phyloP scores from a whole-genome alignment of 2,113 vertebrate species.

The Camarhynchus parvulus region DNA sequence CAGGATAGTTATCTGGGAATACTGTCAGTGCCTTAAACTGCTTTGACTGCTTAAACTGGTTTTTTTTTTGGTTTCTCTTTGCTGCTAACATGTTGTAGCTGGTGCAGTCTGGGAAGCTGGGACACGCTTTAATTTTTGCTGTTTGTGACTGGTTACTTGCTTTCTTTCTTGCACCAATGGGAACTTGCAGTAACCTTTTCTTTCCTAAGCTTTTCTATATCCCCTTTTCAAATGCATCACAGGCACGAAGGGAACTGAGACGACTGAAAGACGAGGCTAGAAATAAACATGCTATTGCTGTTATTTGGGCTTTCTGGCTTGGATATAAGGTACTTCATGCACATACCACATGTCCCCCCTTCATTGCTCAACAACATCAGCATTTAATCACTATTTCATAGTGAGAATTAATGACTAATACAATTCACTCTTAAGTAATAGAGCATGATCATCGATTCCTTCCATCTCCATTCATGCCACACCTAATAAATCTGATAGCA shows the following conservation, averaged over 20 bases:
- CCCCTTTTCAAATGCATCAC: slow-evolving; percentile 82
- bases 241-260: slow-evolving; percentile 96
- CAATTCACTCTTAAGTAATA: background rate
- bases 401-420: slow-evolving; percentile 34
- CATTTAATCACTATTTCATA: background rate
- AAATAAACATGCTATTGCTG: slow-evolving; percentile 95
- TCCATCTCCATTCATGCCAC: slow-evolving; percentile 34
- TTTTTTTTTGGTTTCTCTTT: background rate
- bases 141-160: slow-evolving; percentile 33
- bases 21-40: slow-evolving; percentile 36
- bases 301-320: slow-evolving; percentile 99
- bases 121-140: slow-evolving; percentile 44
- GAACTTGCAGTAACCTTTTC: slow-evolving; percentile 70
- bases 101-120: slow-evolving; percentile 58
- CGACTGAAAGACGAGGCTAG: slow-evolving; percentile 94
- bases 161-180: slow-evolving; percentile 49
- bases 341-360: slow-evolving; percentile 65
- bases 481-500: background rate
- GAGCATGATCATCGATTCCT: slow-evolving; percentile 61
- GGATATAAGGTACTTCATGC: slow-evolving; percentile 94
- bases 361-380: slow-evolving; percentile 42
- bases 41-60: background rate
- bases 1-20: background rate
- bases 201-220: slow-evolving; percentile 76
- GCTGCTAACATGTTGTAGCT: slow-evolving; percentile 38